Evolutionary conservation across 2,113 vertebrate genomes (phyloP).

Genomic region (Sander lucioperca): DNA sequence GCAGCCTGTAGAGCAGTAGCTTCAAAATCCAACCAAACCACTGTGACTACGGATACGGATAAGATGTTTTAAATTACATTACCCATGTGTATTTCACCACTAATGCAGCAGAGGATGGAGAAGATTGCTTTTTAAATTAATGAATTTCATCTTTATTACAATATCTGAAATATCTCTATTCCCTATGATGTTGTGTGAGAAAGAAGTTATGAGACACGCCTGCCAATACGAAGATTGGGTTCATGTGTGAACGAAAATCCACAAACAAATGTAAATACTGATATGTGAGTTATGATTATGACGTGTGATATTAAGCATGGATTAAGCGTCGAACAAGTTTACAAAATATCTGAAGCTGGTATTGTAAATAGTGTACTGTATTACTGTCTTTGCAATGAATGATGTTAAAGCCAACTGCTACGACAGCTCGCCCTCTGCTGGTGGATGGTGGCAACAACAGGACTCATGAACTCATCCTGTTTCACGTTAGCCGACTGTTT

Average conservation of each 20-base stretch:
- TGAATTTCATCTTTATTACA: constrained; percentile 27
- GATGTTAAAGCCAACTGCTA: constrained; percentile 35
- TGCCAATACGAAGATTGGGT: constrained; percentile 2
- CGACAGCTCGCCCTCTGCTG: constrained; percentile 65
- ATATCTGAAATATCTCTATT: constrained; percentile 46
- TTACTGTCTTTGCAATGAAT: constrained; percentile 46
- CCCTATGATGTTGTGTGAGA: constrained; percentile 18
- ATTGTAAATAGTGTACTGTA: constrained; percentile 72
- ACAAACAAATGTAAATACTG: constrained; percentile 68
- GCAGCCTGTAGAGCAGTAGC: constrained; percentile 55
- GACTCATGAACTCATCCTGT: background rate
- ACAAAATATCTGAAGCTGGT: constrained; percentile 64
- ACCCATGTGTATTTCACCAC: constrained; percentile 28
- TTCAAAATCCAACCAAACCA: constrained; percentile 68
- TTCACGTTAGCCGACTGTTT: background rate
- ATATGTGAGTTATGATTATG: constrained; percentile 35
- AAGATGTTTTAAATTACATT: constrained; percentile 11
- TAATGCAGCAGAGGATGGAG: constrained; percentile 31
- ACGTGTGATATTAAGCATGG: constrained; percentile 66
- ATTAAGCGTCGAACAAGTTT: constrained; percentile 63
- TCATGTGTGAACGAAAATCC: constrained; percentile 27
- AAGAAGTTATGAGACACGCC: background rate
- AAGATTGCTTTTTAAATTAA: background rate
- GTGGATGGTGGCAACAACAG: constrained; percentile 8
- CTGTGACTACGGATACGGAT: constrained; percentile 65